Conservation (phyloP, 92 coral and sea anemone species). For the Phymanthus crucifer region DNA sequence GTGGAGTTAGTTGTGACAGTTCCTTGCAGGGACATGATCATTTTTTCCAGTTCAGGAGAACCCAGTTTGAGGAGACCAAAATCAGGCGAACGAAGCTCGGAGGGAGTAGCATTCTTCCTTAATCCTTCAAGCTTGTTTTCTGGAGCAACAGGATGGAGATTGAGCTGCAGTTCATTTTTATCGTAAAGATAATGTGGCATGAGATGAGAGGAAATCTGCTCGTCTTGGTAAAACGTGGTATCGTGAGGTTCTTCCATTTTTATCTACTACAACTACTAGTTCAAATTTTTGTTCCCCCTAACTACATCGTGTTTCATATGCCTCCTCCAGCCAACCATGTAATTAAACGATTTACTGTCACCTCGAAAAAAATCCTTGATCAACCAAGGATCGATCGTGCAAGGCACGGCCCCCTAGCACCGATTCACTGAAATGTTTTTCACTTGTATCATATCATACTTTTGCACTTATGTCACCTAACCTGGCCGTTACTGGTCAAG, state of each 20-base stretch:
- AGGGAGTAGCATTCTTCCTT: slow-evolving; percentile 86
- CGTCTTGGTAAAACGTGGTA: slow-evolving; percentile 96
- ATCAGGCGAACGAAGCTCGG: slow-evolving; percentile 94
- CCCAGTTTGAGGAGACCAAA: slow-evolving; percentile 96
- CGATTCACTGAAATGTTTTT: slow-evolving; percentile 30
- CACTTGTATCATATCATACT: slow-evolving; percentile 69
- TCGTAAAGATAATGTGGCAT: slow-evolving; percentile 93
- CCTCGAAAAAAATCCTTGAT: slow-evolving; percentile 39
- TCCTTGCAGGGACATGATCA: slow-evolving; percentile 96
- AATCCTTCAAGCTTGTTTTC: slow-evolving; percentile 81
- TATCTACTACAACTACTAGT: slow-evolving; percentile 64
- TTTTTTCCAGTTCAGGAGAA: slow-evolving; percentile 97
- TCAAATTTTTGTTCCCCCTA: slow-evolving; percentile 23
- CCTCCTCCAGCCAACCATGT: slow-evolving; percentile 52
- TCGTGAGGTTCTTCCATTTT: slow-evolving; percentile 94
- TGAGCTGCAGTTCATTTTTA: slow-evolving; percentile 78
- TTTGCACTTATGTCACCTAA: slow-evolving; percentile 55
- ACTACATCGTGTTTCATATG: slow-evolving; percentile 51
- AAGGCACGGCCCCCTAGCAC: slow-evolving; percentile 32
- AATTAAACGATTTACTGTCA: slow-evolving; percentile 42
- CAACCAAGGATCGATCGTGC: slow-evolving; percentile 34
- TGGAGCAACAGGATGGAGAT: slow-evolving; percentile 79
- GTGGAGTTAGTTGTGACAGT: slow-evolving; percentile 80
- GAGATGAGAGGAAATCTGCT: slow-evolving; percentile 82
- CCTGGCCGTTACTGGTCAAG: slow-evolving; percentile 45